These are phyloP conservation scores for Dendrocincla fuliginosa DNA, from an alignment of 2,797 vertebrate species.

Conservation along the genomic window DNA sequence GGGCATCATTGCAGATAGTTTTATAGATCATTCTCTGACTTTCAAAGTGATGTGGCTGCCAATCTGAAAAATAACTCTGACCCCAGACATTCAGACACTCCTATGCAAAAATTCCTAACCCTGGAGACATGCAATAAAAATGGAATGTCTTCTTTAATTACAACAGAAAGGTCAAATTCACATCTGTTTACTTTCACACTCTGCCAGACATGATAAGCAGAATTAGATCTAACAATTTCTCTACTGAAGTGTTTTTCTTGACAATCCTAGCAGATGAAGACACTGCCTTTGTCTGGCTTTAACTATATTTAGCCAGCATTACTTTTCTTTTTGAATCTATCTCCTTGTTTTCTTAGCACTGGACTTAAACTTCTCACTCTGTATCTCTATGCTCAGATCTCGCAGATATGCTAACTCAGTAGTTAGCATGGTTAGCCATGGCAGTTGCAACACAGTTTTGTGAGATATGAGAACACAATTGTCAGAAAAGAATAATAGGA, in stretches of 20 bases:
- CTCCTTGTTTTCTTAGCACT: neutral
- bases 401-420: neutral
- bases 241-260: neutral
- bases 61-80: neutral
- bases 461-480: neutral
- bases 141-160: neutral
- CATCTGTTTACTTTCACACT: conserved; percentile 9
- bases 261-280: neutral
- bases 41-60: neutral
- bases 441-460: neutral
- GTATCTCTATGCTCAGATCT: neutral
- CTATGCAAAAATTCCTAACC: neutral
- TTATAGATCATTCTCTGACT: neutral
- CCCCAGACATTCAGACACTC: neutral
- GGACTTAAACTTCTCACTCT: neutral
- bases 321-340: neutral
- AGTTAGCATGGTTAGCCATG: neutral
- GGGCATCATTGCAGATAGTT: neutral
- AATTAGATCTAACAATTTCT: neutral
- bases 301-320: neutral
- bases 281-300: neutral
- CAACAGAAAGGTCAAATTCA: conserved; percentile 13
- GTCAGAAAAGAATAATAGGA: neutral
- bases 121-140: neutral
- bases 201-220: neutral